phyloP scores from a whole-genome alignment of 2,797 vertebrate genomes.

The Hyperoplus lanceolatus region DNA sequence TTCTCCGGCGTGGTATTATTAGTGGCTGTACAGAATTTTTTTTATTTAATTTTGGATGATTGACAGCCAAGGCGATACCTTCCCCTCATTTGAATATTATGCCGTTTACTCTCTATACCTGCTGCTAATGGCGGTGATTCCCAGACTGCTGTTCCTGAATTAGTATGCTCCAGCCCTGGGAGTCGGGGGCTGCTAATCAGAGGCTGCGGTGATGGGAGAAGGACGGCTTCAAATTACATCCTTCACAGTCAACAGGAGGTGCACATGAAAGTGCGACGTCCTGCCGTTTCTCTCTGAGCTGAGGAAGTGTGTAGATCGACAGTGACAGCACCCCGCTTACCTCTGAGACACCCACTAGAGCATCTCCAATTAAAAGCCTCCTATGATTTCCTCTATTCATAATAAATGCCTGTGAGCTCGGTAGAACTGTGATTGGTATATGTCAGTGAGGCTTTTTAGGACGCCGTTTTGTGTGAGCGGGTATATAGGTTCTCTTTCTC shows the following conservation, averaged over 20 bases:
- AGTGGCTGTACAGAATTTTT: conserved; percentile 63
- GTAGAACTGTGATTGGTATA: conserved; percentile 64
- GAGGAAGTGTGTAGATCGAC: conserved; percentile 81
- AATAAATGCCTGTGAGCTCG: conserved; percentile 79
- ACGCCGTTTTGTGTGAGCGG: conserved; percentile 41
- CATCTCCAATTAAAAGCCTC: conserved; percentile 86
- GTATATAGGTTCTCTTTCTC: conserved; percentile 24
- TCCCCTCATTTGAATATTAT: conserved; percentile 80
- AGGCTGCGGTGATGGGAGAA: conserved; percentile 74
- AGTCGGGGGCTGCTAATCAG: conserved; percentile 82
- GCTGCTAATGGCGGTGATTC: conserved; percentile 81
- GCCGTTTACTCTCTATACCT: conserved; percentile 69
- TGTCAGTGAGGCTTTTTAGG: conserved; percentile 60
- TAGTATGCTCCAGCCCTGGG: conserved; percentile 82
- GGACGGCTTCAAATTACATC: conserved; percentile 86
- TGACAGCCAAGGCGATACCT: conserved; percentile 79
- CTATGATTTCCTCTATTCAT: conserved; percentile 86
- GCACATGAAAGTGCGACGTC: conserved; percentile 84
- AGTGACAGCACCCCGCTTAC: conserved; percentile 83
- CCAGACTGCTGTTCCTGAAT: conserved; percentile 82
- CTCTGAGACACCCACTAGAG: conserved; percentile 77
- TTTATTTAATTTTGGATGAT: conserved; percentile 80
- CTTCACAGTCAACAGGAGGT: conserved; percentile 85
- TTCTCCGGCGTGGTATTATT: conserved; percentile 75
- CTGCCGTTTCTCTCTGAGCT: conserved; percentile 74